Evolutionary conservation across 2,888 invertebrate species (phyloP), one percentile per base, ranked within the genome.

Genomic region (Diarsia dahlii): DNA sequence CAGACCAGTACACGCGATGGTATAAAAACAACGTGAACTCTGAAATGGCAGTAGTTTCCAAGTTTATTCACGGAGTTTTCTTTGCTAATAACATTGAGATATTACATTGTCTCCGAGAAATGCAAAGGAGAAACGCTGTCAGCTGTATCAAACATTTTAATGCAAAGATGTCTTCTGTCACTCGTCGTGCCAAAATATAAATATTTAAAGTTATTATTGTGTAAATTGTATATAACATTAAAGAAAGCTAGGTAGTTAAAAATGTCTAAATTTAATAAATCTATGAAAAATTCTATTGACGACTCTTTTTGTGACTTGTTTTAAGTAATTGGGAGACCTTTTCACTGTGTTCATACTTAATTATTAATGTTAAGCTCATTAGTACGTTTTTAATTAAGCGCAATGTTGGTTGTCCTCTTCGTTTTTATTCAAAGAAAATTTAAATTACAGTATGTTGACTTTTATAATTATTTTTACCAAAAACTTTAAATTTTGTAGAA

Each of bases 181-280:
- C 80, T 82, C 34, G 71, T 87, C 72, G 86, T 90, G 91, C 88
- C 90, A 90, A 90, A 87, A 66, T 88, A 87, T 79, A 73, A 79
- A 76, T 79, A 77, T 79, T 79, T 78, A 82, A 79, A 78, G 68
- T 82, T 83, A 84, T 86, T 80, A 91, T 84, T 88, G 88, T 91
- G 88, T 91, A 91, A 89, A 90, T 91, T 92, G 91, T 92, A 91
- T 84, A 92, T 92, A 92, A 86, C 85, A 78, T 81, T 81, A 87
- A 82, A 84, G 83, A 85, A 71, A 84, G 82, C 84, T 87, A 88
- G 87, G 79, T 91, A 91, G 89, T 88, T 85, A 84, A 87, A 78
- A 87, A 89, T 90, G 86, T 90, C 87, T 90, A 89, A 90, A 89
- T 84, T 87, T 87, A 87, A 84, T 83, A 81, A 85, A 84, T 88